Percentiles rank a stretch among this genome's conserved stretches.
Conservation (phyloP, 2,113 vertebrate genomes). For the Protobothrops mucrosquamatus region DNA sequence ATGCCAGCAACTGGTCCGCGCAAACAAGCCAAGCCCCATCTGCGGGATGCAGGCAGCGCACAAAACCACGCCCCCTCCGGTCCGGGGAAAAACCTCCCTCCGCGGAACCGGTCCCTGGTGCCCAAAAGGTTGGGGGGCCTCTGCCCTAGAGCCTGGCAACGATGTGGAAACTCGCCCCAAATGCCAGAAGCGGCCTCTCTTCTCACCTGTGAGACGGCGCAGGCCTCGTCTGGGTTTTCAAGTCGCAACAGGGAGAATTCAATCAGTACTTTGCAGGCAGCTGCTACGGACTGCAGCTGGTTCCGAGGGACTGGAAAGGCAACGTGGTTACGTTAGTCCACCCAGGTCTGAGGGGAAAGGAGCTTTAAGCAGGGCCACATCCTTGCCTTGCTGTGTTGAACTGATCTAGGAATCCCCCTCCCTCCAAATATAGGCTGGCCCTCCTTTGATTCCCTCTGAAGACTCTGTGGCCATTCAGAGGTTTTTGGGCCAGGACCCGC, state of each 20-base stretch:
- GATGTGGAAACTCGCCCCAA: neutral
- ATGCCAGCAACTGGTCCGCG: too few species aligned
- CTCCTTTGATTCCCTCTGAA: too few species aligned
- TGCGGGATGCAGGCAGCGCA: too few species aligned
- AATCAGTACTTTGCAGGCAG: constrained; percentile 96
- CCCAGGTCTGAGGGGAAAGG: accelerated
- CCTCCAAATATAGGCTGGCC: neutral
- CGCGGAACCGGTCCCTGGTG: too few species aligned
- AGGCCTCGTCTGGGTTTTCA: constrained; percentile 97
- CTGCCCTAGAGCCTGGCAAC: neutral
- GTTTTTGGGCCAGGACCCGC: neutral
- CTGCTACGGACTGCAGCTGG: constrained; percentile 91
- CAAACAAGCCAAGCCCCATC: too few species aligned
- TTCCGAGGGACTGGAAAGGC: constrained; percentile 87
- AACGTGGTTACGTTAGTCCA: constrained; percentile 19
- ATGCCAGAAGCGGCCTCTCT: too few species aligned
- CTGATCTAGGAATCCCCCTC: neutral
- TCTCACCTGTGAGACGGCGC: constrained; percentile 96
- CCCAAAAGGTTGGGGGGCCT: too few species aligned
- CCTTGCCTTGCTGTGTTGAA: too few species aligned
- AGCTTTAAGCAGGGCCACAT: neutral
- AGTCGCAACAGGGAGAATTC: constrained; percentile 94
- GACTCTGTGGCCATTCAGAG: neutral
- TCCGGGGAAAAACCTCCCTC: too few species aligned
- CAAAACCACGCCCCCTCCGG: too few species aligned